Conservation (phyloP, 2,113 vertebrate genomes). For the Ciconia boyciana region DNA sequence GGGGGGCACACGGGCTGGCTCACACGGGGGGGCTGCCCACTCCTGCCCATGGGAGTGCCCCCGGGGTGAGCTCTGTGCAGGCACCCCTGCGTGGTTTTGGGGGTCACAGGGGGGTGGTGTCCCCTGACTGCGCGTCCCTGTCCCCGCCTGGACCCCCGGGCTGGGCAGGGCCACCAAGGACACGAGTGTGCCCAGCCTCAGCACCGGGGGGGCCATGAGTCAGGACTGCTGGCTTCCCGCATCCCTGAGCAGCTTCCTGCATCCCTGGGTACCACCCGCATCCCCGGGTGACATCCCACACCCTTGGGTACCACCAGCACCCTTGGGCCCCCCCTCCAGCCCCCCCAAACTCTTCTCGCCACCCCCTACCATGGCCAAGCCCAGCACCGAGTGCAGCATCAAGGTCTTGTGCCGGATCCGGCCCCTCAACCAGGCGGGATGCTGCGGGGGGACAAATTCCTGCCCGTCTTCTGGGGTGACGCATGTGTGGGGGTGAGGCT, state of each 20-base stretch:
- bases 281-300: neutral
- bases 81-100: no score
- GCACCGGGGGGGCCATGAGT: neutral
- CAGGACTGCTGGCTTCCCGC: neutral
- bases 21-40: no score
- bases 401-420: no score
- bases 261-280: neutral
- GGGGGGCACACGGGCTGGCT: neutral
- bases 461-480: no score
- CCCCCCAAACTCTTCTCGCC: neutral
- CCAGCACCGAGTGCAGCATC: no score
- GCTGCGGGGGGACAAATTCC: no score
- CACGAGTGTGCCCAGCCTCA: neutral
- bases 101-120: neutral
- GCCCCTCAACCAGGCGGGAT: no score
- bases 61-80: no score
- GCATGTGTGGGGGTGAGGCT: no score
- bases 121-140: no score
- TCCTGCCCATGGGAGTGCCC: no score
- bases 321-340: neutral
- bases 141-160: neutral
- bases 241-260: neutral
- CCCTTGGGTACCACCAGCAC: neutral
- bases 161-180: neutral
- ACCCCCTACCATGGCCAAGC: no score